Evolutionary conservation across 2,888 invertebrate species (phyloP).

Genomic region (Drosophila quinaria): DNA sequence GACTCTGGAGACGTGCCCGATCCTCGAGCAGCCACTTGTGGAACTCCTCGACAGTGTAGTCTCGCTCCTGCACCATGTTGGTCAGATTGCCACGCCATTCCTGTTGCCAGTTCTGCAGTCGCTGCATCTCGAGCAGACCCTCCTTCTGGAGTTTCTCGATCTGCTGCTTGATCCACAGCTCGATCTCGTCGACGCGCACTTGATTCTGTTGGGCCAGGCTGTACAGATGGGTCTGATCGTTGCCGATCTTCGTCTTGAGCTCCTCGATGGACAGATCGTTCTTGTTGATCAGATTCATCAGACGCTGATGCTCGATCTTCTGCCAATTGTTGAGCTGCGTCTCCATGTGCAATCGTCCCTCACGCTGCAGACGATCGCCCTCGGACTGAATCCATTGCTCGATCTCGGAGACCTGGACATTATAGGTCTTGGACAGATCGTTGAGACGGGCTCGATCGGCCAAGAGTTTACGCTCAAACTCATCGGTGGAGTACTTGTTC

Average conservation of each 20-base stretch:
- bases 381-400: slow-evolving; percentile 84
- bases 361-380: slow-evolving; percentile 78
- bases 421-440: slow-evolving; percentile 80
- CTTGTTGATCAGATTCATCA: slow-evolving; percentile 76
- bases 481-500: slow-evolving; percentile 82
- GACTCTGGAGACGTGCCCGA: slow-evolving; percentile 74
- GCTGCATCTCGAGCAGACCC: slow-evolving; percentile 79
- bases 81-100: slow-evolving; percentile 83
- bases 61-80: slow-evolving; percentile 82
- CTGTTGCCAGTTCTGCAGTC: slow-evolving; percentile 82
- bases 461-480: slow-evolving; percentile 79
- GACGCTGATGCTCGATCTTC: slow-evolving; percentile 80
- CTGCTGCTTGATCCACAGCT: slow-evolving; percentile 83
- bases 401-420: slow-evolving; percentile 82
- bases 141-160: slow-evolving; percentile 80
- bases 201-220: slow-evolving; percentile 82
- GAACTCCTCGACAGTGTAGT: slow-evolving; percentile 83
- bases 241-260: slow-evolving; percentile 76
- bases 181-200: slow-evolving; percentile 83
- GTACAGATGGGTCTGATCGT: slow-evolving; percentile 82
- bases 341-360: slow-evolving; percentile 79
- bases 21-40: slow-evolving; percentile 83
- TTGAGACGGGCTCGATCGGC: slow-evolving; percentile 80
- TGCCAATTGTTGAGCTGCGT: slow-evolving; percentile 84
- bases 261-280: slow-evolving; percentile 83